Evolutionary conservation across 2,113 vertebrate genomes (phyloP), one percentile per base, ranked within the genome.

Genomic region (Poeciliopsis prolifica): DNA sequence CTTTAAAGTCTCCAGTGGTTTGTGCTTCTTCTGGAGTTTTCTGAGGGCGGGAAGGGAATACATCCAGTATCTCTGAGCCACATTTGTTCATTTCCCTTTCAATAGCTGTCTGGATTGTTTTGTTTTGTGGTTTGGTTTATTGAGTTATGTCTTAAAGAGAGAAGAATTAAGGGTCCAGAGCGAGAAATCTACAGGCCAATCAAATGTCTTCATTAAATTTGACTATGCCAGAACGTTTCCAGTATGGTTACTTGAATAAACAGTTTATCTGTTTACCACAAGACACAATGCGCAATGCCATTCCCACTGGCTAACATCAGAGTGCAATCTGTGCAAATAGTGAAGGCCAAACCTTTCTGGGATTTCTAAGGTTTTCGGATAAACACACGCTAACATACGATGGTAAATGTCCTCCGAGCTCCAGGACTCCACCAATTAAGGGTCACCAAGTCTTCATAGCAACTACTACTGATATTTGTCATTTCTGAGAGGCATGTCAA

Each of bases 41-140:
- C 42, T 30, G 61, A 3, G 61, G 4, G 3, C 54, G 17, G 12
- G 51, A 24, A n/a, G 66, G 66, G 33, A 61, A 31, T 65, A 74
- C 10, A n/a, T 5, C 22, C 66, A 28, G 69, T 40, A 61, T 61
- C 29, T 54, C 31, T 60, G 33, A 28, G 54, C 29, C 65, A 61
- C 3, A 11, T 17, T 22, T 14, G 8, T 54, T 75, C 29, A 12
- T 70, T 37, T 28, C 10, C 35, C 10, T 72, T 69, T 62, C 22
- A 79, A 51, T 24, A 2, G 60, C 65, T 74, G 68, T 37, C 63
- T 4, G 24, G 8, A 7, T 30, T 75, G 66, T 67, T 79, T 79
- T 68, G 78, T 70, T 74, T 60, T 68, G 58, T 58, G 61, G 65
- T 68, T 74, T 74, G 30, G 17, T 44, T 26, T n/a, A 9, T 12